These are phyloP conservation scores for Chrysomela aeneicollis DNA, from an alignment of 2,888 invertebrate species.

Conservation along the genomic window DNA sequence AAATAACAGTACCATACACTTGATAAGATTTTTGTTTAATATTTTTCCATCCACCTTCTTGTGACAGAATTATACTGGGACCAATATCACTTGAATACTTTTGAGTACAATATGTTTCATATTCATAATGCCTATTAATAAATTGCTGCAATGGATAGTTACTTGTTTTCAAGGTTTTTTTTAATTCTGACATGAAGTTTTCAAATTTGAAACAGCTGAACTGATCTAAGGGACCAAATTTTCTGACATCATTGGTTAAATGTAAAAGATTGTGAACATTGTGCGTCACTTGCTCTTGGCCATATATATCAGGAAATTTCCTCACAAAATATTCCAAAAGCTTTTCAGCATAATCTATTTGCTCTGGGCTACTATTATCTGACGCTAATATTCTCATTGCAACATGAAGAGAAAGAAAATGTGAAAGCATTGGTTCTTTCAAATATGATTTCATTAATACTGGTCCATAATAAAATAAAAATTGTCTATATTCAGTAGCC, in stretches of 20 bases:
- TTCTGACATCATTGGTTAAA: conserved; percentile 3
- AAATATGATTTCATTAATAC: background rate
- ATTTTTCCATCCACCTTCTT: conserved; percentile 4
- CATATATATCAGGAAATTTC: background rate
- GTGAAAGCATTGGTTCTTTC: background rate
- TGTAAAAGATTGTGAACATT: conserved; percentile 16
- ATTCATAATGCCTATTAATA: conserved; percentile 1
- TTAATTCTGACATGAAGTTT: background rate
- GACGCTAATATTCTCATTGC: background rate
- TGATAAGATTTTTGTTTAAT: background rate
- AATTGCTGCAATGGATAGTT: conserved; percentile 3
- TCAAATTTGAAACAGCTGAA: conserved; percentile 4
- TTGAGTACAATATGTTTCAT: no score
- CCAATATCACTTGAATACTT: background rate
- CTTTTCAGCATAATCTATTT: background rate
- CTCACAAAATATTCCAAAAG: background rate
- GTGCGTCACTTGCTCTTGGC: background rate
- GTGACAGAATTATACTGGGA: background rate
- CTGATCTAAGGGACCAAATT: conserved; percentile 9
- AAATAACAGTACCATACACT: background rate
- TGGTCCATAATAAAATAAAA: background rate
- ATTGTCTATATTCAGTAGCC: no score
- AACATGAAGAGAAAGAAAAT: background rate
- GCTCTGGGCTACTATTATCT: background rate
- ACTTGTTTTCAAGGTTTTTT: background rate